phyloP scores from a whole-genome alignment of 2,113 vertebrate genomes.

The Hippocampus zosterae region DNA sequence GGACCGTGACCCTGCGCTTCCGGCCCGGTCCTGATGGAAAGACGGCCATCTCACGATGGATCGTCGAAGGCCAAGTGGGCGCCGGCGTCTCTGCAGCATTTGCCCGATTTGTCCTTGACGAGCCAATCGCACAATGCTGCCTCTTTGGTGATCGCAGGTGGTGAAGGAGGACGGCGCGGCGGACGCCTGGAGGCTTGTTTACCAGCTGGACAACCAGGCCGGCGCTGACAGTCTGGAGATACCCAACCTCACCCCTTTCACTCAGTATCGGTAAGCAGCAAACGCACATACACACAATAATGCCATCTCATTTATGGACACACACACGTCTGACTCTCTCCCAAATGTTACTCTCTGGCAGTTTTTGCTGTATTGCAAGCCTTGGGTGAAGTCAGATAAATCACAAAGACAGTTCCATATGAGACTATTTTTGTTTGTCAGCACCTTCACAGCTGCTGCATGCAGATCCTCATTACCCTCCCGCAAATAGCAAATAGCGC shows the following conservation, averaged over 20 bases:
- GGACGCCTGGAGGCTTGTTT: conserved; percentile 82
- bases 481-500: conserved; percentile 30
- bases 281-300: background rate
- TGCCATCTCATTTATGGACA: background rate
- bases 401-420: conserved; percentile 62
- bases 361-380: conserved; percentile 47
- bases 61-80: conserved; percentile 78
- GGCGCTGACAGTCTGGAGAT: conserved; percentile 84
- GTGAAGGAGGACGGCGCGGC: conserved; percentile 61
- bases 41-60: conserved; percentile 83
- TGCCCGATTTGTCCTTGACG: background rate
- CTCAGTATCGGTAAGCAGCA: conserved; percentile 88
- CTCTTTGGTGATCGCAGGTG: conserved; percentile 63
- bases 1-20: conserved; percentile 82
- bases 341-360: conserved; percentile 32
- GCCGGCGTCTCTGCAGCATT: background rate
- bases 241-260: conserved; percentile 87
- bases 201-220: conserved; percentile 83
- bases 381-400: conserved; percentile 61
- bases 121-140: background rate
- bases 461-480: conserved; percentile 64
- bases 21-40: conserved; percentile 85
- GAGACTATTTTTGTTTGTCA: conserved; percentile 68
- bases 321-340: conserved; percentile 9
- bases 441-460: conserved; percentile 64